Evolutionary conservation across 64 coral and sea anemone species (phyloP), one percentile per base, ranked within the genome.

Genomic region (Acropora yongei): DNA sequence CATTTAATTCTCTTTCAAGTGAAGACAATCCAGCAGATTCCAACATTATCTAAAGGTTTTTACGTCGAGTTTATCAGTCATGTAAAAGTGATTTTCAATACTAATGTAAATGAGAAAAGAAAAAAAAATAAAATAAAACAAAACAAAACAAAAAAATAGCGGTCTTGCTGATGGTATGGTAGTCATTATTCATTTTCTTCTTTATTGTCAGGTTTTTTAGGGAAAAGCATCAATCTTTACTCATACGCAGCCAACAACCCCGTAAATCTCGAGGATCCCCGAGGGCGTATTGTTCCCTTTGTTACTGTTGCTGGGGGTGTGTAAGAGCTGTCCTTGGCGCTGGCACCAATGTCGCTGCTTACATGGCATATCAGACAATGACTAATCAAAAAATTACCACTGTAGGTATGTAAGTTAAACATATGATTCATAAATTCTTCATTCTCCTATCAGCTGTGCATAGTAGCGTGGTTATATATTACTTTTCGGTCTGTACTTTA

Each of bases 181-280:
- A 55, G 50, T 9, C 50, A 67, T 67, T 16, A 67, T 14, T 74
- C 20, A 20, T 74, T 17, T 39, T 74, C 39, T 41, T 20, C 72
- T 40, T 67, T 42, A 7, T 74, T 42, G 72, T 40, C 3, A 74
- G 72, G 72, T 40, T 74, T 74, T 74, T 74, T 4, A 39, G 72
- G 72, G 40, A 42, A 74, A 74, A 74, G 72, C 8, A 90, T 77
- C 46, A 90, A 79, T 72, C 77, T 80, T 40, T 90, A 90, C 46
- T 49, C 57, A 20, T 90, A 90, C 41, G 88, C 49, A 4, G 18
- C 77, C 53, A 90, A 90, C 58, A 90, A 90, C 44, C 88, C 88
- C 6, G 68, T 90, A 1, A 41, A 30, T 12, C 41, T 90, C 11
- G 6, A 79, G 53, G 76, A 90, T 18, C 75, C 75, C 2, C 39